Conservation (phyloP, 2,797 vertebrate genomes). For the Dermochelys coriacea region DNA sequence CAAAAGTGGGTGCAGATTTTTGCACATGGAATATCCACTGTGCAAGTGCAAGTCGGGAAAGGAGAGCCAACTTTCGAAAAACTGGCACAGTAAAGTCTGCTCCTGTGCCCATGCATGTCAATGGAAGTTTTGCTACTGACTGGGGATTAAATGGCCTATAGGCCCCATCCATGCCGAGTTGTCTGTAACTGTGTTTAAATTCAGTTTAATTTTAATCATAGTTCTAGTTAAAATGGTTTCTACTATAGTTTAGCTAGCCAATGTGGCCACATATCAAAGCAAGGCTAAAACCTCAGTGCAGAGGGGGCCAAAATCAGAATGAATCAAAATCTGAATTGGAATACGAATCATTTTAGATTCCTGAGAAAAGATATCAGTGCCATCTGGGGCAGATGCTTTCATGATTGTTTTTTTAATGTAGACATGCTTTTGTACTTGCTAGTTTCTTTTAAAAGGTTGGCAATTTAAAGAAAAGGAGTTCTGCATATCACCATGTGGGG, state of each 20-base stretch:
- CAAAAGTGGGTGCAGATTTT: background rate
- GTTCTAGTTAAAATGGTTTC: background rate
- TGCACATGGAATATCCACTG: background rate
- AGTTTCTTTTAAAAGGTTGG: background rate
- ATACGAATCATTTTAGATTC: background rate
- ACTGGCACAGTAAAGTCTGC: background rate
- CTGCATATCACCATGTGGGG: background rate
- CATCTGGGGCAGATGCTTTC: background rate
- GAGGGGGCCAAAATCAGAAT: background rate
- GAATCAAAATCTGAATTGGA: background rate
- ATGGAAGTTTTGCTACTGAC: background rate
- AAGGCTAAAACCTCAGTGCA: background rate
- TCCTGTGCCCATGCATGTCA: background rate
- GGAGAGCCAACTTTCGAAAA: background rate
- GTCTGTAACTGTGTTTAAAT: background rate
- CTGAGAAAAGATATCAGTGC: background rate
- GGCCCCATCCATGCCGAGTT: background rate
- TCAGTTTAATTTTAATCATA: background rate
- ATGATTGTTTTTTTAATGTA: background rate
- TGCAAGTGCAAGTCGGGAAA: background rate
- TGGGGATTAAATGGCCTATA: background rate
- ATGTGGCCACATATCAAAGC: background rate
- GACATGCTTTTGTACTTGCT: background rate
- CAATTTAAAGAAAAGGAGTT: background rate
- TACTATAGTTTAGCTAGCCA: fast-evolving